These are phyloP conservation scores for Choreutis nemorana DNA, from an alignment of 2,888 invertebrate species.

Conservation along the genomic window DNA sequence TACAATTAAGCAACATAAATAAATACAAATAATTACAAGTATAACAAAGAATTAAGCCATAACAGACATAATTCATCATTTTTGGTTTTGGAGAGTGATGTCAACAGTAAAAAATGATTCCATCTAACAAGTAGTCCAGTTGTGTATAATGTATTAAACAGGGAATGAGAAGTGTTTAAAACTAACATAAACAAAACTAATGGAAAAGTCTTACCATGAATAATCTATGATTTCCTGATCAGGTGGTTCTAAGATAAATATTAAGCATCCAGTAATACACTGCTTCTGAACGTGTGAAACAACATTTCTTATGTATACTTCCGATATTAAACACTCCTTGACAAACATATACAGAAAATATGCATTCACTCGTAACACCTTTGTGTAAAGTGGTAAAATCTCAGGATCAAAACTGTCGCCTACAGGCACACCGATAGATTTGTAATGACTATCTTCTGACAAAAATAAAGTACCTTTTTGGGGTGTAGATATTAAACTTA, in stretches of 20 bases:
- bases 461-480: slow-evolving; percentile 26
- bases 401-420: slow-evolving; percentile 23
- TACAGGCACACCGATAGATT: slow-evolving; percentile 28
- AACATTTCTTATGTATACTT: slow-evolving; percentile 35
- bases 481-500: no score
- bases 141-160: no score
- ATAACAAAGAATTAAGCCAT: no score
- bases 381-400: slow-evolving; percentile 14
- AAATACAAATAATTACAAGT: slow-evolving; percentile 1
- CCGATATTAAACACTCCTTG: slow-evolving; percentile 35
- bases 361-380: slow-evolving; percentile 25
- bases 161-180: no score
- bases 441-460: slow-evolving; percentile 25
- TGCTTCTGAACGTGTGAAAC: slow-evolving; percentile 27
- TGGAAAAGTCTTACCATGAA: slow-evolving; percentile 63
- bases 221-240: slow-evolving; percentile 72
- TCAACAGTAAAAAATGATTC: no score
- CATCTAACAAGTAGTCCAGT: no score
- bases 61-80: no score
- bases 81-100: no score
- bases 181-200: neutral
- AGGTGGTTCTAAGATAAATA: slow-evolving; percentile 64
- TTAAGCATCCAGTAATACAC: slow-evolving; percentile 30
- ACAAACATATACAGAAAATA: slow-evolving; percentile 42
- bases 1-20: no score